Base-by-base conservation (phyloP, 2,797 vertebrate genomes). In the Sebastes ruberrimus region DNA sequence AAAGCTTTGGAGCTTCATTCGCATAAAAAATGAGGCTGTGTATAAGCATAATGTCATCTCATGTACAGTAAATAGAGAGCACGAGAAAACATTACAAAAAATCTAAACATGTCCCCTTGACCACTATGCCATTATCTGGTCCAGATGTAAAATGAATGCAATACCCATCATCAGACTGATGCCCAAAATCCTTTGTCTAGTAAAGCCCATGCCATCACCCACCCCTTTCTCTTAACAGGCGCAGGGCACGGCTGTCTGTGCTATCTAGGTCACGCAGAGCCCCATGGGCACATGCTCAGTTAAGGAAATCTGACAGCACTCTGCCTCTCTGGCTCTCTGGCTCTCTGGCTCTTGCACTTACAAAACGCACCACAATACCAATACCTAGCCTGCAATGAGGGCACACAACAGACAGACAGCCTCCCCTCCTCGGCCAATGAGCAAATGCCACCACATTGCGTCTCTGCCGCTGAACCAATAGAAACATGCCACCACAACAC, bases 251-350 rank as follows among this genome's bases (percentile, higher is more conserved):
- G 85, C 90, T 81, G 91, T 84, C 89, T 91, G 89, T 85, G 83
- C 42, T 94, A 96, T 95, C 79, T 96, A 95, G 95, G 95, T 95
- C 95, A 96, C 86, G 70, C 78, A 71, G 75, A 89, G 85, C 92
- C 95, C 91, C 78, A 82, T 74, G 88, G 95, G 91, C 90, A 91
- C 84, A 82, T 35, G 87, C 88, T 91, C 86, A 87, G 90, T 89
- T 94, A 93, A 96, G 90, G 90, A 93, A 91, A 95, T 86, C 90
- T 95, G 95, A 96, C 95, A 95, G 95, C 88, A 74, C 90, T 89
- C 89, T 82, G 91, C 91, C 86, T 87, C 83, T 82, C 4, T 25
- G 4, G 25, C 25, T 25, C n/a, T n/a, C 71, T 88, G 80, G 74
- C 88, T 87, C 75, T 78, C 52, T 88, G 80, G 73, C 88, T 87